Evolutionary conservation across 2,797 vertebrate genomes (phyloP).

Genomic region (Myripristis jacobus): DNA sequence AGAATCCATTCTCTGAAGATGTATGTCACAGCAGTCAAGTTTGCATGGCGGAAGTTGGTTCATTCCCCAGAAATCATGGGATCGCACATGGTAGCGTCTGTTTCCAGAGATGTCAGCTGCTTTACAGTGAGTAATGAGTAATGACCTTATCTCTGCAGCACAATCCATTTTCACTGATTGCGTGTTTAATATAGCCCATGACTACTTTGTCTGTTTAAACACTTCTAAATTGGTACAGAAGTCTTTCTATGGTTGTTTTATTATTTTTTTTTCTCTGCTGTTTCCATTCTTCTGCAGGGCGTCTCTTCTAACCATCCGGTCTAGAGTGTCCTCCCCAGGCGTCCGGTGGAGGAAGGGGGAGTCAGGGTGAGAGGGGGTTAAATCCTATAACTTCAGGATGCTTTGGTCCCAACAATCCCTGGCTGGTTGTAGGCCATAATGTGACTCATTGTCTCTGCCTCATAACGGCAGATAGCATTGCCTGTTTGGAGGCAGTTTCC

Average conservation of each 20-base stretch:
- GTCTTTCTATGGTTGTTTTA: conserved; percentile 68
- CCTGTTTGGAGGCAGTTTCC: conserved; percentile 86
- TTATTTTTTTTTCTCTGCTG: conserved; percentile 56
- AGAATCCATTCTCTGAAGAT: conserved; percentile 7
- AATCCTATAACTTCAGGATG: conserved; percentile 39
- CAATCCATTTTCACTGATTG: conserved; percentile 72
- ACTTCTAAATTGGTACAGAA: conserved; percentile 45
- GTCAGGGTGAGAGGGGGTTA: conserved; percentile 27
- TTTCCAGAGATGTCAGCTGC: conserved; percentile 37
- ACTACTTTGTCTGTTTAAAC: conserved; percentile 64
- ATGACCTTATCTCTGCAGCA: conserved; percentile 63
- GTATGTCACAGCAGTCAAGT: conserved; percentile 11
- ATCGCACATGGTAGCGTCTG: conserved; percentile 4
- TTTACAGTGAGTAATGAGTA: conserved; percentile 28
- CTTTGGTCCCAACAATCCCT: conserved; percentile 45
- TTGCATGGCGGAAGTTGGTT: background rate
- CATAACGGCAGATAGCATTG: conserved; percentile 78
- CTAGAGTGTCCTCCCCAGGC: conserved; percentile 67
- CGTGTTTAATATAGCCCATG: conserved; percentile 67
- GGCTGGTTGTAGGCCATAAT: conserved; percentile 73
- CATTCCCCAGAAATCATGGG: conserved; percentile 4
- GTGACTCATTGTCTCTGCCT: conserved; percentile 82
- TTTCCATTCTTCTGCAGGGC: conserved; percentile 77
- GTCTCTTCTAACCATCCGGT: conserved; percentile 64
- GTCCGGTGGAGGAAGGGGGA: conserved; percentile 50